phyloP scores from a whole-genome alignment of 2,888 invertebrate genomes.

The Unio pictorum region DNA sequence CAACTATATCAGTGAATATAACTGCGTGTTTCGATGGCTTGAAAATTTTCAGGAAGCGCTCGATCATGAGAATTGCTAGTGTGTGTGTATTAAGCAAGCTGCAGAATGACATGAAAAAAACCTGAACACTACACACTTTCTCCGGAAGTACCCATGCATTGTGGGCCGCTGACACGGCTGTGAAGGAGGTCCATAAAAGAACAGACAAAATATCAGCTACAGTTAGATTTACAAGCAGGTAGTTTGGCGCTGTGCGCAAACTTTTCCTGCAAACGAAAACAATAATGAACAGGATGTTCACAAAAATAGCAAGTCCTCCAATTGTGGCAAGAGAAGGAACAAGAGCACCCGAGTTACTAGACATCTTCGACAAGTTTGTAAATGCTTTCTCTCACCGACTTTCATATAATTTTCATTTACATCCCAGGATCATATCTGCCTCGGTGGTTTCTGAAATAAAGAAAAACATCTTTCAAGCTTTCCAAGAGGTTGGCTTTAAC shows the following conservation, averaged over 20 bases:
- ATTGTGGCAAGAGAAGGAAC: slow-evolving; percentile 2
- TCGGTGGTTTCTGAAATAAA: too few species aligned
- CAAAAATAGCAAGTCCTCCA: slow-evolving; percentile 16
- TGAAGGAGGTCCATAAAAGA: slow-evolving; percentile 42
- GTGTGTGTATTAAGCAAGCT: slow-evolving; percentile 45
- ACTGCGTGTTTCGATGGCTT: slow-evolving; percentile 51
- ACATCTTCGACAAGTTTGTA: too few species aligned
- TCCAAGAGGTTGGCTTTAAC: too few species aligned
- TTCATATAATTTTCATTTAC: too few species aligned
- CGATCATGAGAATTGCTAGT: slow-evolving; percentile 42
- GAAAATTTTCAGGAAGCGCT: slow-evolving; percentile 41
- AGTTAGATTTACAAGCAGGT: slow-evolving; percentile 31
- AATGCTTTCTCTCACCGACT: too few species aligned
- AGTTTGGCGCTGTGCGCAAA: slow-evolving; percentile 24
- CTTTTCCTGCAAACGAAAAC: slow-evolving; percentile 26
- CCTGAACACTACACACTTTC: slow-evolving; percentile 43
- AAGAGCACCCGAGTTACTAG: too few species aligned
- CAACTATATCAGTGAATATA: slow-evolving; percentile 41
- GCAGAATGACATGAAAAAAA: slow-evolving; percentile 40
- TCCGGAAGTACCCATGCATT: slow-evolving; percentile 36
- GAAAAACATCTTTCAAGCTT: too few species aligned
- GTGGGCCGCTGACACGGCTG: slow-evolving; percentile 29
- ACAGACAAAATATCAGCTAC: slow-evolving; percentile 41
- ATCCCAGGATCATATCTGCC: too few species aligned
- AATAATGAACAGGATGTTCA: slow-evolving; percentile 28